phyloP scores from a whole-genome alignment of 2,113 vertebrate species.

The Panthera tigris region DNA sequence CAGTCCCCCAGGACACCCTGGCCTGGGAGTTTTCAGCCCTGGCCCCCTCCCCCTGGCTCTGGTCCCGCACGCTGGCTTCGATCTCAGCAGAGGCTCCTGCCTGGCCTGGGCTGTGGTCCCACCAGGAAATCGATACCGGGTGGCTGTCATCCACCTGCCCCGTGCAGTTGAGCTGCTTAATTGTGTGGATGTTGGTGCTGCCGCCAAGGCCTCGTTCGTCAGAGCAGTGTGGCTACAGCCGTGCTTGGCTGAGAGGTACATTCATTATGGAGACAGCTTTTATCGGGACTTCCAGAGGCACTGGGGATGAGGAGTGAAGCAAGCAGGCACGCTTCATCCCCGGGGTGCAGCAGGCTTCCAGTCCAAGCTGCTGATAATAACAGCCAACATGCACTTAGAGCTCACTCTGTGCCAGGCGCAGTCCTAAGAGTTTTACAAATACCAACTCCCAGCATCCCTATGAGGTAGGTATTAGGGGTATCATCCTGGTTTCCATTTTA shows the following conservation, averaged over 20 bases:
- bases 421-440: not conserved
- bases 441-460: not conserved
- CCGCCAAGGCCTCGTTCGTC: conserved; percentile 61
- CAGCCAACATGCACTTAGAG: not conserved
- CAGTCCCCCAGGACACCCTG: not conserved
- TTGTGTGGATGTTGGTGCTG: conserved; percentile 9
- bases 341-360: not conserved
- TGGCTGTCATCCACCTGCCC: not conserved
- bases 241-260: conserved; percentile 67
- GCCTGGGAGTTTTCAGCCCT: not conserved
- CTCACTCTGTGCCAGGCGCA: not conserved
- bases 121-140: not conserved
- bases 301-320: conserved; percentile 17
- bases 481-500: not conserved
- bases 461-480: no score
- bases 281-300: conserved; percentile 52
- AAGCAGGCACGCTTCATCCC: not conserved
- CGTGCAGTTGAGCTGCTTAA: not conserved
- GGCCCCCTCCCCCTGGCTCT: not conserved
- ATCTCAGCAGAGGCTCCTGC: not conserved
- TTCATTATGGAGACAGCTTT: conserved; percentile 69
- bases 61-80: not conserved
- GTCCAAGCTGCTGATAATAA: not conserved
- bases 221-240: conserved; percentile 53
- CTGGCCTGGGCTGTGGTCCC: not conserved